These are phyloP conservation scores for Drosophila novamexicana DNA, from an alignment of 1,140 invertebrate species.

Conservation along the genomic window DNA sequence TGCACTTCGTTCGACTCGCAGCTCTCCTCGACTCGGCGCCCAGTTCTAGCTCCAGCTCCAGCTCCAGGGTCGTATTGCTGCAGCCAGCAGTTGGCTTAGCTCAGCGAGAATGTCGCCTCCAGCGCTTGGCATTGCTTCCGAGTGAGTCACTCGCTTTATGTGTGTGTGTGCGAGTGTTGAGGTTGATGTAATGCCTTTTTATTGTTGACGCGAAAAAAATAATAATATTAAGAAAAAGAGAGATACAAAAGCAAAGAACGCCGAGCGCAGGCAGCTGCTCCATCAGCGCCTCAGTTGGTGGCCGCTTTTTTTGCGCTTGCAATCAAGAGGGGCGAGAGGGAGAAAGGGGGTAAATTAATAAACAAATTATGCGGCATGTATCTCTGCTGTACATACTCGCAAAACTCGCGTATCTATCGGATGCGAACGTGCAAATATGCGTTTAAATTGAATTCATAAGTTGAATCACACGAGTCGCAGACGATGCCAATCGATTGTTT, in stretches of 20 bases:
- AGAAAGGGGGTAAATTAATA: conserved; percentile 52
- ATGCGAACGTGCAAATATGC: conserved; percentile 48
- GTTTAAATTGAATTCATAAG: conserved; percentile 56
- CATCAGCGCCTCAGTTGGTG: conserved; percentile 59
- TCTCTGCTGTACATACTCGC: neutral
- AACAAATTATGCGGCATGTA: conserved; percentile 65
- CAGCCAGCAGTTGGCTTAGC: conserved; percentile 13
- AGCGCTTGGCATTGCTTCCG: conserved; percentile 32
- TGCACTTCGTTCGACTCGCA: neutral
- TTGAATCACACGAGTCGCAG: conserved; percentile 17
- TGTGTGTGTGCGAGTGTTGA: neutral
- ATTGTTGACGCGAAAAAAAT: conserved; percentile 39
- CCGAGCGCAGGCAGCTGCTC: conserved; percentile 28
- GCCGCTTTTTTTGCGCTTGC: conserved; percentile 38
- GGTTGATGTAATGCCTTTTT: conserved; percentile 53
- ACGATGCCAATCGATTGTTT: conserved; percentile 48
- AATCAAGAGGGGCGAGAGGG: conserved; percentile 10
- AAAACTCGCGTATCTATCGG: conserved; percentile 10
- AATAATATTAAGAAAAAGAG: conserved; percentile 12
- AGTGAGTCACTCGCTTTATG: conserved; percentile 35
- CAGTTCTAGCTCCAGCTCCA: conserved; percentile 10
- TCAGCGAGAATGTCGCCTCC: conserved; percentile 17
- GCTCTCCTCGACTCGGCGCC: neutral
- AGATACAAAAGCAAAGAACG: conserved; percentile 9
- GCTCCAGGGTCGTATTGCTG: conserved; percentile 28